Evolutionary conservation across 1,140 invertebrate genomes (phyloP).

Genomic region (Ceratitis capitata): DNA sequence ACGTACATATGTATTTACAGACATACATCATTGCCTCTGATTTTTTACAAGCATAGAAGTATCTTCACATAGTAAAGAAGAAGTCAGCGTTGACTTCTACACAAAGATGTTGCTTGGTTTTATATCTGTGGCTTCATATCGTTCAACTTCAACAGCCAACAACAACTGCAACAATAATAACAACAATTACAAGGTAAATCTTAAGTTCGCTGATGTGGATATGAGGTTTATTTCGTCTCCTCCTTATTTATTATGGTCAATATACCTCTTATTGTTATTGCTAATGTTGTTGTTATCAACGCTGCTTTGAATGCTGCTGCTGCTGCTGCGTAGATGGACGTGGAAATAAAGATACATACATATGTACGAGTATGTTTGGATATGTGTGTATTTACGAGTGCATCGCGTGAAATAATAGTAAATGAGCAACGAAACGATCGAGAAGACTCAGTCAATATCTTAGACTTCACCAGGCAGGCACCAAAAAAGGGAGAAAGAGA

Average conservation of each 20-base stretch:
- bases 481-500: too few species aligned
- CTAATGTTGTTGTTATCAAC: neutral
- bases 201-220: neutral
- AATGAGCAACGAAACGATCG: constrained; percentile 24
- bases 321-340: constrained; percentile 19
- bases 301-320: neutral
- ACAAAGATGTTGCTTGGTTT: constrained; percentile 10
- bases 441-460: too few species aligned
- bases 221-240: neutral
- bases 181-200: neutral
- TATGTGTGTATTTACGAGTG: neutral
- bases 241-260: constrained; percentile 9
- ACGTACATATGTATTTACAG: neutral
- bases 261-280: neutral
- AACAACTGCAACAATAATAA: neutral
- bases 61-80: neutral
- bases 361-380: neutral
- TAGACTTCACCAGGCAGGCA: too few species aligned
- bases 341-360: neutral
- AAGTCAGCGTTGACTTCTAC: too few species aligned
- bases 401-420: neutral
- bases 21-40: neutral
- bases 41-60: neutral
- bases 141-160: neutral
- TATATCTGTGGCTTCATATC: neutral